Evolutionary conservation across 2,888 invertebrate genomes (phyloP).

Genomic region (Alloscopus bannaensis): DNA sequence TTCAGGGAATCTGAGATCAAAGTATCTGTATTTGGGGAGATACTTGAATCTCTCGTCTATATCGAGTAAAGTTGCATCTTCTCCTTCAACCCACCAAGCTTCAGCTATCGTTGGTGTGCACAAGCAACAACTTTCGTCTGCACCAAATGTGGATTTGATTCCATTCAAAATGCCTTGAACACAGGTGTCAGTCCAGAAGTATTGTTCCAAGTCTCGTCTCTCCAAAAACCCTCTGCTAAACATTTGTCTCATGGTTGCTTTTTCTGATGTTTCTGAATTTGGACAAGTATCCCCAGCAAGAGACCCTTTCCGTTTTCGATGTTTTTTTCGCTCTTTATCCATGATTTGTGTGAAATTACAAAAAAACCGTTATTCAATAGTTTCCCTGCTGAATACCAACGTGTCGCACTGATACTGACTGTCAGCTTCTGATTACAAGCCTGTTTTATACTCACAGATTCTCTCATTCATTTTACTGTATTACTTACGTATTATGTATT

Average conservation of each 20-base stretch:
- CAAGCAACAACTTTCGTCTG: slow-evolving; percentile 68
- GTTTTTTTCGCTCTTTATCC: background rate
- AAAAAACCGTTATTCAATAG: no score
- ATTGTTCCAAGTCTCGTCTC: slow-evolving; percentile 70
- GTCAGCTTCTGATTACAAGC: no score
- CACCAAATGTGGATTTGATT: slow-evolving; percentile 64
- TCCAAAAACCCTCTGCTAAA: slow-evolving; percentile 65
- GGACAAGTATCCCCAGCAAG: no score
- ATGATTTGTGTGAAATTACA: no score
- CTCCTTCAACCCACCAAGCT: slow-evolving; percentile 66
- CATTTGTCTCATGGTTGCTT: slow-evolving; percentile 36
- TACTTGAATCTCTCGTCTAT: slow-evolving; percentile 70
- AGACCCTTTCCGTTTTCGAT: background rate
- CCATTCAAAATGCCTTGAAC: slow-evolving; percentile 63
- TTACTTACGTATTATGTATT: no score
- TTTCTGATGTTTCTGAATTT: background rate
- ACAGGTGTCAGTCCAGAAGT: slow-evolving; percentile 71
- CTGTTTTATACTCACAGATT: no score
- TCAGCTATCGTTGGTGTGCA: slow-evolving; percentile 69
- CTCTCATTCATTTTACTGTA: no score
- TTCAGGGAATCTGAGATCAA: slow-evolving; percentile 66
- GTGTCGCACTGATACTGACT: no score
- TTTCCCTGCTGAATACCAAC: no score
- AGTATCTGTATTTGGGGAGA: slow-evolving; percentile 70
- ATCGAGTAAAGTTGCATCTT: slow-evolving; percentile 68